Conservation (phyloP, 2,797 vertebrate genomes). For the Manis crassicaudata region DNA sequence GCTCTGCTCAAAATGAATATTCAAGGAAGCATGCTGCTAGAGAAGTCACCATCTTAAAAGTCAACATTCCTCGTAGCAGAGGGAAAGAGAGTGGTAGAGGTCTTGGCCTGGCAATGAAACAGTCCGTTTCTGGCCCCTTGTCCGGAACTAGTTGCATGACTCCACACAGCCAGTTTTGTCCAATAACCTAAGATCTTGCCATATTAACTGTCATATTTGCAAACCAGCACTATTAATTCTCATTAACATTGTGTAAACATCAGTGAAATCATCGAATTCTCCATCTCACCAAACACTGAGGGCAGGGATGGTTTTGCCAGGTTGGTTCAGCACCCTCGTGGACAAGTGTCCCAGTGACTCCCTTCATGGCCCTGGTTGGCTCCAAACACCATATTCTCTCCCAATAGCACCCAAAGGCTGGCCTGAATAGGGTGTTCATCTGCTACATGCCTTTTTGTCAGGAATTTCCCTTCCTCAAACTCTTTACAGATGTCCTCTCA, state of each 20-base stretch:
- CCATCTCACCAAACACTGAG: fast-evolving
- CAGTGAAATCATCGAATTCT: neutral
- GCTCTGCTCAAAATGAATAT: neutral
- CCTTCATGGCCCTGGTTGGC: neutral
- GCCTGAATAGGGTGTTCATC: no score
- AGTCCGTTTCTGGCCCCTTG: neutral
- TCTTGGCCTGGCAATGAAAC: neutral
- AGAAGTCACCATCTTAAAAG: neutral
- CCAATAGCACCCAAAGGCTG: neutral
- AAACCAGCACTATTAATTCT: neutral
- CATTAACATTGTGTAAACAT: neutral
- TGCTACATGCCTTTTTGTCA: neutral
- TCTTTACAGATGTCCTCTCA: neutral
- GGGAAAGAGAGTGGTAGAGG: neutral
- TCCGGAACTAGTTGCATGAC: neutral
- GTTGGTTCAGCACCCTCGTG: neutral
- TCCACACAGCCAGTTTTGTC: neutral
- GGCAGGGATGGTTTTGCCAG: neutral
- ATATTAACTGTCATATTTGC: neutral
- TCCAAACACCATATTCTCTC: neutral
- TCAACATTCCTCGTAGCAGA: neutral
- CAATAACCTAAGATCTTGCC: neutral
- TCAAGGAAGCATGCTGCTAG: neutral
- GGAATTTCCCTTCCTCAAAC: neutral
- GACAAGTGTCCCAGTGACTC: neutral